Evolutionary conservation across 2,113 vertebrate genomes (phyloP).

Genomic region (Scopus umbretta): DNA sequence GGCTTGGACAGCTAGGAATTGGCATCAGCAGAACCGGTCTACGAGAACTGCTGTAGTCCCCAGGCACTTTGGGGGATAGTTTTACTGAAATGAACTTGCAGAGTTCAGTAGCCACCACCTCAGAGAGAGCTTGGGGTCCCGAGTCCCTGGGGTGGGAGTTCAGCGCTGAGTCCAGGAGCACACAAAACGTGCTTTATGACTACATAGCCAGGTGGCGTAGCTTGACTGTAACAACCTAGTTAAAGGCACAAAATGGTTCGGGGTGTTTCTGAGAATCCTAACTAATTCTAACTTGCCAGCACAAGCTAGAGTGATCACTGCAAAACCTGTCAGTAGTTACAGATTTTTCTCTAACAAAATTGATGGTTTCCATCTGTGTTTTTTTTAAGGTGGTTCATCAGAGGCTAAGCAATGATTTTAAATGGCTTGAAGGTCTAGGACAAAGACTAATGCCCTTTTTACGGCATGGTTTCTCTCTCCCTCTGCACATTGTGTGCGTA

Average conservation of each 20-base stretch:
- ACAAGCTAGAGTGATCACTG: not conserved
- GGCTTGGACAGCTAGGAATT: not conserved
- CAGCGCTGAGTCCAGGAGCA: too few species aligned
- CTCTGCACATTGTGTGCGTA: rapidly evolving
- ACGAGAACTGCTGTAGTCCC: rapidly evolving
- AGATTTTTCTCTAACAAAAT: too few species aligned
- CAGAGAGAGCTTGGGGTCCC: not conserved
- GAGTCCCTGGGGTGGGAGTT: not conserved
- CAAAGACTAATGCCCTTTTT: not conserved
- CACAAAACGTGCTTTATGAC: too few species aligned
- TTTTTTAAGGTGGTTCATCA: too few species aligned
- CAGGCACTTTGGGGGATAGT: rapidly evolving
- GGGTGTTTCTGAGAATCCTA: not conserved
- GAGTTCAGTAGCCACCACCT: not conserved
- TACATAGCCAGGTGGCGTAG: rapidly evolving
- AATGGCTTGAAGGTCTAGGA: not conserved
- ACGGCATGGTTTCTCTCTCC: not conserved
- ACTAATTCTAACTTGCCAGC: not conserved
- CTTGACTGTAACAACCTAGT: too few species aligned
- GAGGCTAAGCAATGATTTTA: not conserved
- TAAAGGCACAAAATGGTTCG: not conserved
- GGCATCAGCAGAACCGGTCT: rapidly evolving
- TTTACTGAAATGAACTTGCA: not conserved
- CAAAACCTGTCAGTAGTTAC: too few species aligned
- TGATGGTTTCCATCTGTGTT: not conserved